Conservation (phyloP, 2,888 invertebrate species). For the Melanostoma scalare region DNA sequence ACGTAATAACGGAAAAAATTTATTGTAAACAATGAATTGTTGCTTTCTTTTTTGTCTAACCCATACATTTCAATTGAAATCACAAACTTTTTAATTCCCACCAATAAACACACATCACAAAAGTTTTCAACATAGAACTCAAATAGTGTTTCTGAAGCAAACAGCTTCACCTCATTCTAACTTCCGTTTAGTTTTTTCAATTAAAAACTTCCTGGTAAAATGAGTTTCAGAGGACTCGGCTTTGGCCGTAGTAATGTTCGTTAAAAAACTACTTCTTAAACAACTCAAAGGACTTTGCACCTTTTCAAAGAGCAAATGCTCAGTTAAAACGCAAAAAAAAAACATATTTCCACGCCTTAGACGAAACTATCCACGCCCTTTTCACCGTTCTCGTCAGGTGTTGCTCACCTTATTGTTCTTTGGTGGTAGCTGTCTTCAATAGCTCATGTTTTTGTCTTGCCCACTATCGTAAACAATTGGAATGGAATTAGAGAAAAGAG, state of each 20-base stretch:
- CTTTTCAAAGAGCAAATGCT: not conserved
- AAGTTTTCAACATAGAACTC: too few species aligned
- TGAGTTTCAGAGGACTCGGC: slow-evolving; percentile 3
- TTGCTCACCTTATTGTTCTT: too few species aligned
- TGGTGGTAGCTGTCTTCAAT: too few species aligned
- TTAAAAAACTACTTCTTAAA: slow-evolving; percentile 5
- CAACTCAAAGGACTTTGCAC: slow-evolving; percentile 20
- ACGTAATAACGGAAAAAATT: too few species aligned
- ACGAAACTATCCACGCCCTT: not conserved
- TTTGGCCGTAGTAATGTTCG: slow-evolving; percentile 11
- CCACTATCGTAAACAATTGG: too few species aligned
- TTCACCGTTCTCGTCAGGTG: not conserved
- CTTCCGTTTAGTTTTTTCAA: slow-evolving; percentile 22
- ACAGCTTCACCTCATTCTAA: not conserved
- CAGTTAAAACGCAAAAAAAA: not conserved
- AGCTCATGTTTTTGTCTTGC: too few species aligned
- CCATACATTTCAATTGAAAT: too few species aligned
- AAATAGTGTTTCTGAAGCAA: not conserved
- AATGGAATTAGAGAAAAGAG: too few species aligned
- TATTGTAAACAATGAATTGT: too few species aligned
- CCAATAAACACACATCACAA: too few species aligned
- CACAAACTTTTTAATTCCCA: too few species aligned
- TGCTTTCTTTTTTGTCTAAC: too few species aligned
- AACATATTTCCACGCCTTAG: not conserved
- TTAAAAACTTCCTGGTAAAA: slow-evolving; percentile 21